Conservation (phyloP, 2,888 invertebrate genomes). For the Teinopalpus imperialis region DNA sequence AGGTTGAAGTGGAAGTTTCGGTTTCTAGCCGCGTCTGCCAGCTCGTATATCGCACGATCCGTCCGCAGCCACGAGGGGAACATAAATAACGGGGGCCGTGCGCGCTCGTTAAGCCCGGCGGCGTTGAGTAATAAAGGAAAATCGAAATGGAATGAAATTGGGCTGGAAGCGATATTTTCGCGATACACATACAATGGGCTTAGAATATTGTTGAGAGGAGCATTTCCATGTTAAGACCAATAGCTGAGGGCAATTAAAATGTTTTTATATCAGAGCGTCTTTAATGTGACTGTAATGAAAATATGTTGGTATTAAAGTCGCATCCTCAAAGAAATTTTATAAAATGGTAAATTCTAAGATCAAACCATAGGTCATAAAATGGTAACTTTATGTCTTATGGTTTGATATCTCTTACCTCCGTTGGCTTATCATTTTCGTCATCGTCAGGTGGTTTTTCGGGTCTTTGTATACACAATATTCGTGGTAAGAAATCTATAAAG, state of each 20-base stretch:
- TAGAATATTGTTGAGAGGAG: conserved; percentile 69
- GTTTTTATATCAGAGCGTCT: conserved; percentile 63
- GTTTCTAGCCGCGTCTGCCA: conserved; percentile 60
- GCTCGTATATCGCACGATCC: conserved; percentile 76
- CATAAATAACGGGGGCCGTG: conserved; percentile 78
- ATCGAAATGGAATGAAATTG: conserved; percentile 82
- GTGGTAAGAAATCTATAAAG: conserved; percentile 93
- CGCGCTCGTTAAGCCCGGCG: conserved; percentile 79
- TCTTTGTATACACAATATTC: conserved; percentile 92
- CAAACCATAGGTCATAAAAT: too few relatives aligned
- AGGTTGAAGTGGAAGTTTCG: conserved; percentile 69
- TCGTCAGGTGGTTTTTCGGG: conserved; percentile 90
- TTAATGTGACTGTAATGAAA: conserved; percentile 52
- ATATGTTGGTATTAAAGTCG: conserved; percentile 50
- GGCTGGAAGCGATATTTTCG: conserved; percentile 75
- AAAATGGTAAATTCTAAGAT: too few relatives aligned
- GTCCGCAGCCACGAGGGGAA: conserved; percentile 78
- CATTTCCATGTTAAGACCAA: conserved; percentile 58
- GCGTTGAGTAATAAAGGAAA: conserved; percentile 81
- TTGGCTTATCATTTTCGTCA: conserved; percentile 76
- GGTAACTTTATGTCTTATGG: too few relatives aligned
- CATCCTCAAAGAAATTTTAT: too few relatives aligned
- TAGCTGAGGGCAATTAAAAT: conserved; percentile 73
- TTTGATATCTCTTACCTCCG: conserved; percentile 64
- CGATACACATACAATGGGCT: conserved; percentile 74